phyloP scores from a whole-genome alignment of 2,888 invertebrate species.

The Parascotia fuliginaria region DNA sequence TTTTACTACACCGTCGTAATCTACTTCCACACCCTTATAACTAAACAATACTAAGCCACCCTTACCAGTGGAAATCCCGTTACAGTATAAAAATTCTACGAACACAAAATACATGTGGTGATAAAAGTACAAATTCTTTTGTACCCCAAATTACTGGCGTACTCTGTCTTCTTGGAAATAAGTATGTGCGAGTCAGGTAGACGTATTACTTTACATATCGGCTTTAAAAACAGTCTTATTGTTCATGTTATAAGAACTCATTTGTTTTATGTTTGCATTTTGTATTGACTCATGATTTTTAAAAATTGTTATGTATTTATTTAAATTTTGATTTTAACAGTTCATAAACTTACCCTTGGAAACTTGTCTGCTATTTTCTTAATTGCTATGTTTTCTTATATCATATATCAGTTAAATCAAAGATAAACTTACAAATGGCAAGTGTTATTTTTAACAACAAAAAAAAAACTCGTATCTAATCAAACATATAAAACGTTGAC shows the following conservation, averaged over 20 bases:
- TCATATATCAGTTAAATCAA: no score
- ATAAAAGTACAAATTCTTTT: slow-evolving; percentile 1
- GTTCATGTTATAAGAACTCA: neutral
- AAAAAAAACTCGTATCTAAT: no score
- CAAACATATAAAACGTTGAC: no score
- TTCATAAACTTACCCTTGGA: no score
- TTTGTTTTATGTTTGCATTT: neutral
- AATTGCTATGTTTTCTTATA: no score
- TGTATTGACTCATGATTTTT: no score
- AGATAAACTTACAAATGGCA: no score
- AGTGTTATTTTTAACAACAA: no score
- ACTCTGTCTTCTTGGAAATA: slow-evolving; percentile 18
- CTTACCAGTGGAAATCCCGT: slow-evolving; percentile 3
- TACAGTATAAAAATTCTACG: neutral
- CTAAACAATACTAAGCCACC: neutral
- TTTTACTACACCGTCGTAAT: neutral
- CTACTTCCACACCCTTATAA: neutral
- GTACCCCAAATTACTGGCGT: neutral
- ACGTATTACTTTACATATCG: slow-evolving; percentile 13
- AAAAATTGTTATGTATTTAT: no score
- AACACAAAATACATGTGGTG: neutral
- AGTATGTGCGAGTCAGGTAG: slow-evolving; percentile 29
- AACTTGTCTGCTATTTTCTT: no score
- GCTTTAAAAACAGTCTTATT: slow-evolving; percentile 1
- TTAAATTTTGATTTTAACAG: no score